Evolutionary conservation across 1,140 invertebrate species (phyloP).

Genomic region (Sminthurinus signatus): DNA sequence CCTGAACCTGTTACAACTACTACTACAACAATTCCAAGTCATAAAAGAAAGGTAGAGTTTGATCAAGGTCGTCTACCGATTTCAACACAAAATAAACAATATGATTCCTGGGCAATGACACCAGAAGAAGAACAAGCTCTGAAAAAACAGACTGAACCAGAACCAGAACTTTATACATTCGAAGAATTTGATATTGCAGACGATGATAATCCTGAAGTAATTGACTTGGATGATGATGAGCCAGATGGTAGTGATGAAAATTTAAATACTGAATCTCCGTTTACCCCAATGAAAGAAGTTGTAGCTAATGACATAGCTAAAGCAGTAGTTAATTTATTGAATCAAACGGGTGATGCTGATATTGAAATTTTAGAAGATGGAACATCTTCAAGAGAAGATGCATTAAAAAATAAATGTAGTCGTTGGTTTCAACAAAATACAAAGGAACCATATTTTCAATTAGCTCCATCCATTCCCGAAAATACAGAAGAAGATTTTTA

Average conservation of each 20-base stretch:
- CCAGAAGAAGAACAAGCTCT: neutral
- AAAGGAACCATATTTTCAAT: neutral
- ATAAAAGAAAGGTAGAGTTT: neutral
- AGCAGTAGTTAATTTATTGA: neutral
- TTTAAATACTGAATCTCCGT: neutral
- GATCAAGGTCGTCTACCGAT: neutral
- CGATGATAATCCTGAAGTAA: neutral
- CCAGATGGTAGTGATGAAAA: neutral
- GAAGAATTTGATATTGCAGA: neutral
- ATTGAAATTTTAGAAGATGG: neutral
- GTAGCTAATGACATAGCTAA: neutral
- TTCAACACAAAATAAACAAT: neutral
- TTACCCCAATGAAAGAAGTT: slow-evolving; percentile 2
- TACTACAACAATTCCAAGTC: neutral
- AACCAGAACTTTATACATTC: neutral
- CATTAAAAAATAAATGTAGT: slow-evolving; percentile 15
- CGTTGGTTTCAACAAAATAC: slow-evolving; percentile 22
- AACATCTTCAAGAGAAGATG: no score
- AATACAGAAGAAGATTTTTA: slow-evolving; percentile 1
- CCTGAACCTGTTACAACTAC: neutral
- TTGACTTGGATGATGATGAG: neutral
- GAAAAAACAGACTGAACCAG: neutral
- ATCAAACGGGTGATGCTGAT: neutral
- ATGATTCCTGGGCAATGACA: neutral
- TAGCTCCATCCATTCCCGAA: slow-evolving; percentile 14